Base-by-base conservation (phyloP, 2,113 vertebrate genomes). In the Micromys minutus region DNA sequence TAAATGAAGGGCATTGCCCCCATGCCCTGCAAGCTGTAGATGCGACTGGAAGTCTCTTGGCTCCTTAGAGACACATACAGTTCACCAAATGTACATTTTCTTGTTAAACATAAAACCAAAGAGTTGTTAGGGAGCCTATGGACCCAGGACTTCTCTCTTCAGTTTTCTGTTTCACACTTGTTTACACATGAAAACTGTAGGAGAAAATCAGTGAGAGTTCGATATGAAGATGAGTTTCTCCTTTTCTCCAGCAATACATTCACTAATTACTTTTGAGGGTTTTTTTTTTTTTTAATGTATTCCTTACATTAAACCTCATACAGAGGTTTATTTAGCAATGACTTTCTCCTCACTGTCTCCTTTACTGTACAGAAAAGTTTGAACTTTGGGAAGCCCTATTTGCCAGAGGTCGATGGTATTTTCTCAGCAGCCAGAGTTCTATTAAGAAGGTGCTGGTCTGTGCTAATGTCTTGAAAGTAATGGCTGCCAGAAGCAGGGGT, bases 81-180 rank as follows among this genome's bases (percentile, higher is more conserved):
- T 39, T 29, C 0, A 0, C 45, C 17, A 52, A 24, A 1, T 3
- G 36, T 22, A 2, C 36, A 10, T 47, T 74, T 55, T 79, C 36
- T 4, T 29, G 45, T 11, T 59, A 6, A 26, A 45, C 29, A 4
- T 55, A 45, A 57, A 81, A 24, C 24, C n/a, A 29, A 29, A 69
- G 63, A 4, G 19, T 4, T 47, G 21, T 57, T 31, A 13, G 57
- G 21, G 17, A 55, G 34, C 36, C 36, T 5, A 16, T 57, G 59
- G 19, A 17, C 5, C 7, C 26, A 57, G n/a, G n/a, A 36, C 24
- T 10, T 4, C 9, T 47, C 39, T 17, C 57, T 65, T 81, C 59
- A 22, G n/a, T 11, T 45, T 55, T 16, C 63, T 75, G 85, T 31
- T 86, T 76, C 34, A 86, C 4, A 17, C 19, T 22, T 24, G 19